Evolutionary conservation across 2,797 vertebrate genomes (phyloP), one percentile per base, ranked within the genome.

Genomic region (Silurus aristotelis): DNA sequence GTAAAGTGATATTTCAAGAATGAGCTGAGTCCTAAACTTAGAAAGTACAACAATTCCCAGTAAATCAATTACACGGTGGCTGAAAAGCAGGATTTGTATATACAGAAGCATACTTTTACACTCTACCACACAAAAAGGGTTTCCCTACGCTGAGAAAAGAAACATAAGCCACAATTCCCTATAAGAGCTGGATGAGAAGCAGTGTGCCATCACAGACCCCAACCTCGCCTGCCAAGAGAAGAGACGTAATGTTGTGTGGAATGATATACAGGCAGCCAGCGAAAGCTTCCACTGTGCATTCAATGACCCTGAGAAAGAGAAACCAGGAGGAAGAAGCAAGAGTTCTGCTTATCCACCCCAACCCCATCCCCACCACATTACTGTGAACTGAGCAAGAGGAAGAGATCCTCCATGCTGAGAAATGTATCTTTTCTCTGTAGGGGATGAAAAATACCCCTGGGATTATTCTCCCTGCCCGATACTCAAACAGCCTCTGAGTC

Each of bases 231-330:
- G 90, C 85, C 85, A 84, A 87, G 90, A 86, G 90, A 86, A 92
- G 87, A 86, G 90, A 83, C 63, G 88, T 91, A 93, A 91, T 92
- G 93, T 91, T 89, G 91, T 93, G 92, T 93, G 91, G 88, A 90
- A 90, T 90, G 90, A 93, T 90, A 90, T 91, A 90, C 78, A 78
- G 79, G 75, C 83, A 63, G 68, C 82, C 58, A 58, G 90, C 85
- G 87, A 85, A 61, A 72, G 68, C 73, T 83, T 93, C 90, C 85
- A 88, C 93, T 93, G 94, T 91, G 93, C 90, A 94, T 92, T 92
- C 93, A 95, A 94, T 95, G 94, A 94, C 90, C 94, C 94, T 90
- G 85, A 84, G 67, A 86, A 81, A 84, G 88, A 90, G 87, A 88
- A 89, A 89, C 63, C 77, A 56, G 27, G 84, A 88, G 87, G 85